Percentiles rank a stretch among this genome's conserved stretches.
phyloP scores from a whole-genome alignment of 2,888 invertebrate genomes.

The Himalopsyche anomala region DNA sequence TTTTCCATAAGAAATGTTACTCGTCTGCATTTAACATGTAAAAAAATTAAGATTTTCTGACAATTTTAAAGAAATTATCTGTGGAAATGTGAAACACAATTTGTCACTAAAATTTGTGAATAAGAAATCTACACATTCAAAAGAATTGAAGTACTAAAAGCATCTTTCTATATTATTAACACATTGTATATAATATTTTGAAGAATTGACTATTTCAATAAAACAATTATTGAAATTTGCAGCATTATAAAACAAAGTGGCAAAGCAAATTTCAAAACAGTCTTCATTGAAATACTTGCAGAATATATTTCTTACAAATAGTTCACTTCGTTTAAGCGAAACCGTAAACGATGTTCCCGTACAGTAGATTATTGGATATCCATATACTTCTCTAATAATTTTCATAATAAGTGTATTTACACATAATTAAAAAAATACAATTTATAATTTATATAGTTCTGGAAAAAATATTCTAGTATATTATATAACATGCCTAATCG shows the following conservation, averaged over 20 bases:
- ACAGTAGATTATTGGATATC: constrained; percentile 33
- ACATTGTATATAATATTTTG: background rate
- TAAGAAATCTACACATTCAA: constrained; percentile 14
- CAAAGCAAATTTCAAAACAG: constrained; percentile 48
- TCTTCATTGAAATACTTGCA: constrained; percentile 55
- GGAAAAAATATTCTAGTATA: constrained; percentile 64
- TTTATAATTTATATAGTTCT: constrained; percentile 61
- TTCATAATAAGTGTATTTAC: constrained; percentile 61
- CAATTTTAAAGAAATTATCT: too few species aligned
- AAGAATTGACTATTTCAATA: constrained; percentile 21
- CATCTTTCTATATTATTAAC: background rate
- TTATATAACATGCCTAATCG: constrained; percentile 64
- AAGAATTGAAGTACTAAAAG: constrained; percentile 26
- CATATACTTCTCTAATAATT: constrained; percentile 60
- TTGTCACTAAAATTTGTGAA: background rate
- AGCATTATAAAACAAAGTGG: background rate
- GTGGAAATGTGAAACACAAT: too few species aligned
- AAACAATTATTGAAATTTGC: constrained; percentile 28
- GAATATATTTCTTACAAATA: background rate
- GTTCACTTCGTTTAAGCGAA: background rate
- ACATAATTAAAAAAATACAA: constrained; percentile 65
- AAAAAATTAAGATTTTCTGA: too few species aligned
- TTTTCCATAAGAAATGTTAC: too few species aligned
- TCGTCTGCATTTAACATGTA: too few species aligned
- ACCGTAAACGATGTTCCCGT: background rate